These are phyloP conservation scores for Caerostris darwini DNA, from an alignment of 1,140 invertebrate genomes.

Conservation along the genomic window DNA sequence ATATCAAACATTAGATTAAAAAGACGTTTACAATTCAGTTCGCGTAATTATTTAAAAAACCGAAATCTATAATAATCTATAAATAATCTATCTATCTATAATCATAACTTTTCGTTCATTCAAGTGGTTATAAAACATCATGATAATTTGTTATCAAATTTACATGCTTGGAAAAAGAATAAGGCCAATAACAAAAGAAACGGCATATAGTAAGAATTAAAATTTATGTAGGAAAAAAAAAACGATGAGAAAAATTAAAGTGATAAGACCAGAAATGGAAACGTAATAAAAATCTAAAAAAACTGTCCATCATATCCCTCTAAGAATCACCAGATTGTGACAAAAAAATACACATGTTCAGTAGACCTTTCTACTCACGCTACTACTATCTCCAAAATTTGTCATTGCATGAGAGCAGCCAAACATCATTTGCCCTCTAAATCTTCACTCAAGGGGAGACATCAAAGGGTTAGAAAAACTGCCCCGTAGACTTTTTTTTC, in stretches of 20 bases:
- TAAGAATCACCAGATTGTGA: conserved; percentile 16
- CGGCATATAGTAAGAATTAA: background rate
- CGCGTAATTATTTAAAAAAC: too few relatives aligned
- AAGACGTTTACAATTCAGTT: too few relatives aligned
- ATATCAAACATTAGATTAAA: too few relatives aligned
- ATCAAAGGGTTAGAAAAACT: conserved; percentile 33
- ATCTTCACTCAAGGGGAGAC: conserved; percentile 38
- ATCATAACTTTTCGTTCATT: too few relatives aligned
- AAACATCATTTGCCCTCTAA: conserved; percentile 20
- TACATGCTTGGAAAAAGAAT: too few relatives aligned
- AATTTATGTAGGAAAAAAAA: background rate
- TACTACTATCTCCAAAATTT: background rate
- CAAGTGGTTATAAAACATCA: too few relatives aligned
- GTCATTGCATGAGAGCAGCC: background rate
- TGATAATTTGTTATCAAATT: too few relatives aligned
- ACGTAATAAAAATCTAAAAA: background rate
- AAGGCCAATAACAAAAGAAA: background rate
- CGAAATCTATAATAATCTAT: too few relatives aligned
- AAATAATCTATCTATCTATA: too few relatives aligned
- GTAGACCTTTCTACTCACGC: conserved; percentile 20
- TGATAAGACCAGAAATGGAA: conserved; percentile 15
- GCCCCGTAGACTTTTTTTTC: background rate
- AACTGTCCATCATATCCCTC: background rate
- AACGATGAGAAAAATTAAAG: conserved; percentile 7
- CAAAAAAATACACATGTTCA: conserved; percentile 20